Conservation (phyloP, 2,797 vertebrate species). For the Yasuhikotakia modesta region DNA sequence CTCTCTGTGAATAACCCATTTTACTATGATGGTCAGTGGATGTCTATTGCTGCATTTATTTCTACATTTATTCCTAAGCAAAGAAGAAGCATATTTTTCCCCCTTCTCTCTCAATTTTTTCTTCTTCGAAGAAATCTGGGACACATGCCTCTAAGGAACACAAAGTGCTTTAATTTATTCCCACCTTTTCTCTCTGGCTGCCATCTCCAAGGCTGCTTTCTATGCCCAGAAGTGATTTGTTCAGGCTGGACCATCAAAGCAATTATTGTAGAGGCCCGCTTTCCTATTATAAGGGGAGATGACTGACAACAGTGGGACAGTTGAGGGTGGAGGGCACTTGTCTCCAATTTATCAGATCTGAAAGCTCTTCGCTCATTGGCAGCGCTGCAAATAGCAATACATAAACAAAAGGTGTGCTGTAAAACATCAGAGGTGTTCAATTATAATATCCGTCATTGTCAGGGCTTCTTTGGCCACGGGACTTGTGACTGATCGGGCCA, state of each 20-base stretch:
- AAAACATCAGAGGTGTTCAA: constrained; percentile 22
- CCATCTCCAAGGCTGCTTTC: constrained; percentile 92
- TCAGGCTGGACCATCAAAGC: constrained; percentile 98
- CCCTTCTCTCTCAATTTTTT: constrained; percentile 76
- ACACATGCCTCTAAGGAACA: constrained; percentile 97
- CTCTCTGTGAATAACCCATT: constrained; percentile 84
- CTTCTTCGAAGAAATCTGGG: constrained; percentile 90
- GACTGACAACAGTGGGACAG: constrained; percentile 89
- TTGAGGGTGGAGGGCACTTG: constrained; percentile 72
- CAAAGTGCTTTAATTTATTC: constrained; percentile 98
- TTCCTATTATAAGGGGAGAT: constrained; percentile 93
- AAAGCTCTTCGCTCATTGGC: constrained; percentile 68
- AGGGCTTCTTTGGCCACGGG: background rate
- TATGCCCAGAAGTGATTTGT: constrained; percentile 99
- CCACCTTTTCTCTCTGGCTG: constrained; percentile 97
- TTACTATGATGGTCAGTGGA: constrained; percentile 81
- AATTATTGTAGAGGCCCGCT: constrained; percentile 94
- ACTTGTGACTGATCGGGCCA: constrained; percentile 34
- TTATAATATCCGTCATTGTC: constrained; percentile 32
- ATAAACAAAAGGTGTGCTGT: constrained; percentile 67
- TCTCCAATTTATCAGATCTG: constrained; percentile 77
- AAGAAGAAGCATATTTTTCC: constrained; percentile 67
- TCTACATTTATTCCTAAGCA: constrained; percentile 78
- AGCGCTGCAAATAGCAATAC: constrained; percentile 66
- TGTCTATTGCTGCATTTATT: constrained; percentile 88